These are phyloP conservation scores for Malacoraja senta DNA, from an alignment of 2,797 vertebrate genomes.

Conservation along the genomic window DNA sequence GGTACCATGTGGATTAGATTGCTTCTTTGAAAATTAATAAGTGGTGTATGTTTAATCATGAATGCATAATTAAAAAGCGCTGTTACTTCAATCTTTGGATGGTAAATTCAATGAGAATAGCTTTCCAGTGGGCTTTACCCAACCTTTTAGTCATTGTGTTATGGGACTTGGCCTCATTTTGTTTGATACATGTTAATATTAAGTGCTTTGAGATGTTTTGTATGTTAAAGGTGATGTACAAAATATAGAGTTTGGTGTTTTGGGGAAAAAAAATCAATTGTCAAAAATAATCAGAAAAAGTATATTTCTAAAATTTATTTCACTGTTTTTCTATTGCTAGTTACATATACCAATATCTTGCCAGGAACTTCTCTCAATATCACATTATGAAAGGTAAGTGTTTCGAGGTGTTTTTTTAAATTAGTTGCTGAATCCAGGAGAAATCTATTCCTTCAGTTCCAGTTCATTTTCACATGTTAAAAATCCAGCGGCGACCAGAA, in stretches of 20 bases:
- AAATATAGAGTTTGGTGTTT: neutral
- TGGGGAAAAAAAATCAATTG: neutral
- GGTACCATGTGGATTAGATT: neutral
- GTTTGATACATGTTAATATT: too few relatives aligned
- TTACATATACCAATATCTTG: neutral
- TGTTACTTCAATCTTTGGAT: neutral
- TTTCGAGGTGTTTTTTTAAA: neutral
- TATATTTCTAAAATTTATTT: neutral
- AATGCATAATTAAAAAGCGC: neutral
- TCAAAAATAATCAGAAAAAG: slow-evolving; percentile 1
- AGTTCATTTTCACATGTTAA: too few relatives aligned
- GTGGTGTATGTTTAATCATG: neutral
- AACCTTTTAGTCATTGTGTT: too few relatives aligned
- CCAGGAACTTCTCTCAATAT: neutral
- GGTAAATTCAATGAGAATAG: neutral
- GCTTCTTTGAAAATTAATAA: neutral
- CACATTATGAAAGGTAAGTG: neutral
- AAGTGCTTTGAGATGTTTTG: too few relatives aligned
- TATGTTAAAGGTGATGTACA: too few relatives aligned
- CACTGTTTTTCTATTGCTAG: neutral
- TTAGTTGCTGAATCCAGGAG: too few relatives aligned
- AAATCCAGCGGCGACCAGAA: too few relatives aligned
- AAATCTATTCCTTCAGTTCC: neutral
- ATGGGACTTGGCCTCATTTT: too few relatives aligned
- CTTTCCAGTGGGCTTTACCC: neutral